Conservation (phyloP, 1,140 invertebrate genomes). For the Leptopilina boulardi region DNA sequence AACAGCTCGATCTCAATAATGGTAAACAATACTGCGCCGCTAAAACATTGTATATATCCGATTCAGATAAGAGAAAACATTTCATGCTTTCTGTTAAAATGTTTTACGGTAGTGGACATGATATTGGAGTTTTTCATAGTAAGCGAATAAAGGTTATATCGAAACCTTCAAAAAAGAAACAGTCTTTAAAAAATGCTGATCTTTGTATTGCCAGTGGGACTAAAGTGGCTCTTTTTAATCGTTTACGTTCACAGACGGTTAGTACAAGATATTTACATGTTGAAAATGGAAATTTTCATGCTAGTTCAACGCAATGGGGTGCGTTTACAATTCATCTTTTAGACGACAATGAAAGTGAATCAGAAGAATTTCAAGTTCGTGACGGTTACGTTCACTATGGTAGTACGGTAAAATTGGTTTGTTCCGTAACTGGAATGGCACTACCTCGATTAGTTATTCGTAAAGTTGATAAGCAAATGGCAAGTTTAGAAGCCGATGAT, state of each 20-base stretch:
- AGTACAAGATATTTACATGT: conserved; percentile 99
- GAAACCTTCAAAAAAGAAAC: conserved; percentile 99
- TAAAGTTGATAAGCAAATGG: conserved; percentile 99
- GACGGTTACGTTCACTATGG: conserved; percentile 99
- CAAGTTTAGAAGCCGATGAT: conserved; percentile 97
- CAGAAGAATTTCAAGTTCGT: conserved; percentile 95
- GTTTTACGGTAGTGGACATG: conserved; percentile 98
- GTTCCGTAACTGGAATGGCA: conserved; percentile 99
- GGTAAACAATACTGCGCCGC: conserved; percentile 99
- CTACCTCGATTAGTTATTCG: conserved; percentile 96
- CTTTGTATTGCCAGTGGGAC: conserved; percentile 99
- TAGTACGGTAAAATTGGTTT: conserved; percentile 98
- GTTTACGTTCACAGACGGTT: conserved; percentile 98
- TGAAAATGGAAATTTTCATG: conserved; percentile 99
- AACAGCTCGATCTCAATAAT: conserved; percentile 97
- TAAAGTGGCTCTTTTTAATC: conserved; percentile 98
- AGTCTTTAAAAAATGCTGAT: conserved; percentile 99
- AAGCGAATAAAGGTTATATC: conserved; percentile 99
- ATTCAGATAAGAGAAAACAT: conserved; percentile 99
- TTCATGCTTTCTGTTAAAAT: conserved; percentile 99
- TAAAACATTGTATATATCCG: conserved; percentile 99
- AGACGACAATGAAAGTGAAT: conserved; percentile 98
- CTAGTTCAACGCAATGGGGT: conserved; percentile 99
- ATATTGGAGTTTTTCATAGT: conserved; percentile 98
- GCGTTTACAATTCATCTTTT: conserved; percentile 99